Conservation (phyloP, 2,888 invertebrate genomes). For the Ennomos quercinarius region DNA sequence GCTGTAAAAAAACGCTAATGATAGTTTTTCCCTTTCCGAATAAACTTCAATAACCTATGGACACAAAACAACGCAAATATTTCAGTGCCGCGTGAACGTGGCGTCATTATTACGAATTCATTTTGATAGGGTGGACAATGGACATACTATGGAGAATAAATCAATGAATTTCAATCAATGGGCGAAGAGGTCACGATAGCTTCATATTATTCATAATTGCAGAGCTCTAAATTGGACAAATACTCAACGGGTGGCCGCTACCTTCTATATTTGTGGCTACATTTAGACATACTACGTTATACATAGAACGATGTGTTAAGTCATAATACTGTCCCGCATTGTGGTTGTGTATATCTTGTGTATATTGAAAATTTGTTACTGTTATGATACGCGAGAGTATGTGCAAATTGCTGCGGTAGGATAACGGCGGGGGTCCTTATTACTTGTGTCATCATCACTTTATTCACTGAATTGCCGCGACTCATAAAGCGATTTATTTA, state of each 20-base stretch:
- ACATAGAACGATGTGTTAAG: too few species aligned
- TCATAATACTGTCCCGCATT: constrained; percentile 16
- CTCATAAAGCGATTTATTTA: constrained; percentile 17
- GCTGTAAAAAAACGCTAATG: too few species aligned
- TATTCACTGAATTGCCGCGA: constrained; percentile 15
- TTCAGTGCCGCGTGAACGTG: neutral
- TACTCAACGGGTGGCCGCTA: constrained; percentile 6
- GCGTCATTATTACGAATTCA: constrained; percentile 22
- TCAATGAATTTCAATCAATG: constrained; percentile 42
- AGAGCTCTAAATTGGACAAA: constrained; percentile 20
- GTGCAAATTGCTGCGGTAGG: constrained; percentile 34
- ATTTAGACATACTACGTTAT: too few species aligned
- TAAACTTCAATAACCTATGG: too few species aligned
- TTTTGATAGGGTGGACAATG: constrained; percentile 18
- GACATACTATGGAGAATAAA: constrained; percentile 37
- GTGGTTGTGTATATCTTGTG: constrained; percentile 32
- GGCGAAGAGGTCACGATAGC: constrained; percentile 6
- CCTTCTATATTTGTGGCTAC: too few species aligned
- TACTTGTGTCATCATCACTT: constrained; percentile 29
- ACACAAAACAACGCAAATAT: constrained; percentile 2
- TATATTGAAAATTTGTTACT: constrained; percentile 32
- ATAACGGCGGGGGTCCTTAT: constrained; percentile 31
- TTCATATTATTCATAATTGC: constrained; percentile 3
- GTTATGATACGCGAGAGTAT: constrained; percentile 14
- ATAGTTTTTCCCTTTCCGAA: too few species aligned